phyloP scores from a whole-genome alignment of 2,113 vertebrate genomes.

The Eupsittula cactorum region DNA sequence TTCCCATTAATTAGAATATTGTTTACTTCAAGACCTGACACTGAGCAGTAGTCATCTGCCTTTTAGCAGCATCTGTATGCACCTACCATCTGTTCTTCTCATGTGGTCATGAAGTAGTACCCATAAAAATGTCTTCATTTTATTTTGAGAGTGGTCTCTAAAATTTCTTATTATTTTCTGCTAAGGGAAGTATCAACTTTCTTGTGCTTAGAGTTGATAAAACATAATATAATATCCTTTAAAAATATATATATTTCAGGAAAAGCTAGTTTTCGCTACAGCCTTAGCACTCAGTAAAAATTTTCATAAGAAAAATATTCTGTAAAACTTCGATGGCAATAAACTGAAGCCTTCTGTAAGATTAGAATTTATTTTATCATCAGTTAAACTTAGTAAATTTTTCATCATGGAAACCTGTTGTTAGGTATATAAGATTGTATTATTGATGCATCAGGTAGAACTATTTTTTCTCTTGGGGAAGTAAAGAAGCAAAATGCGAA shows the following conservation, averaged over 20 bases:
- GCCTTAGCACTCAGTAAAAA: not conserved
- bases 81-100: slow-evolving; percentile 57
- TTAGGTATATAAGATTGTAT: not conserved
- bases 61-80: not conserved
- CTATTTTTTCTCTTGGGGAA: not conserved
- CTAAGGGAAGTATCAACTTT: not conserved
- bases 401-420: not conserved
- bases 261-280: not conserved
- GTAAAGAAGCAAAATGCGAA: not conserved
- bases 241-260: not conserved
- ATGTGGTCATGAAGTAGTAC: not conserved
- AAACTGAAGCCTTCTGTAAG: not conserved
- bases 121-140: slow-evolving; percentile 5
- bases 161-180: not conserved
- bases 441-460: not conserved
- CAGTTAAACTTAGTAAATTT: not conserved
- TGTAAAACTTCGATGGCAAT: not conserved
- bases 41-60: not conserved
- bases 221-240: not conserved
- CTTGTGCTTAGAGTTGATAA: not conserved
- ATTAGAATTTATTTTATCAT: not conserved
- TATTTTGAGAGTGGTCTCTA: not conserved
- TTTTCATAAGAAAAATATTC: not conserved
- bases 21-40: slow-evolving; percentile 54
- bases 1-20: slow-evolving; percentile 37